Conservation (phyloP, 2,113 vertebrate genomes). For the Pampusana beccarii region DNA sequence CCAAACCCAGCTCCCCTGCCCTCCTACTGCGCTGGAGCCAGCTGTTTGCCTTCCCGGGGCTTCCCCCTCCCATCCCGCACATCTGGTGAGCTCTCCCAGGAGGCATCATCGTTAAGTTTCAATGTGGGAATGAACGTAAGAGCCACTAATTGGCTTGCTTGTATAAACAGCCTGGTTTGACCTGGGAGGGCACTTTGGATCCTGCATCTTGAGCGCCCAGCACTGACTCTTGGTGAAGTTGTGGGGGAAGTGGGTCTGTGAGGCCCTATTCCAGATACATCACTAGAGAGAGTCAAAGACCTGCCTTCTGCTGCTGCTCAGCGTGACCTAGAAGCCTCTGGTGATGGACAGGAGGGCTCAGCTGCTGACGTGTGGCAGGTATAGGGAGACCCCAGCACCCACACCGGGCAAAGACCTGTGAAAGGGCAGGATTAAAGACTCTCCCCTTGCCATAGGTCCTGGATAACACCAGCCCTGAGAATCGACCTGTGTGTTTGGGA, state of each 20-base stretch:
- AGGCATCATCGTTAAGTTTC: conserved; percentile 20
- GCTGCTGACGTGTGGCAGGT: background rate
- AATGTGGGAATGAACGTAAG: background rate
- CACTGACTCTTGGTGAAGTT: background rate
- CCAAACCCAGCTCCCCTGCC: background rate
- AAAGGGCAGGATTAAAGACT: background rate
- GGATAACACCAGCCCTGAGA: background rate
- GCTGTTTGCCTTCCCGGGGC: background rate
- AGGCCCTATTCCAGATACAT: background rate
- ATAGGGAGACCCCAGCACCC: background rate
- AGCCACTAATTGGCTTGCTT: conserved; percentile 12
- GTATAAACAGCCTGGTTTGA: background rate
- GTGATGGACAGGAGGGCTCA: background rate
- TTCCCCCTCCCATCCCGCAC: background rate
- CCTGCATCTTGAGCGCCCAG: background rate
- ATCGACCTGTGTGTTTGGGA: background rate
- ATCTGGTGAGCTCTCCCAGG: background rate
- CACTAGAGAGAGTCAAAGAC: background rate
- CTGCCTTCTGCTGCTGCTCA: background rate
- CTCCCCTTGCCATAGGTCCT: background rate
- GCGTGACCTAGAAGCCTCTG: background rate
- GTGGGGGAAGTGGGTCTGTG: background rate
- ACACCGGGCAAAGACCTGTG: background rate
- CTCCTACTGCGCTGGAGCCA: background rate
- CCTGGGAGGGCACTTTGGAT: background rate